Percentiles rank a stretch among this genome's conserved stretches.
phyloP scores from a whole-genome alignment of 2,797 vertebrate species.

The Pseudocheirus occidentalis region DNA sequence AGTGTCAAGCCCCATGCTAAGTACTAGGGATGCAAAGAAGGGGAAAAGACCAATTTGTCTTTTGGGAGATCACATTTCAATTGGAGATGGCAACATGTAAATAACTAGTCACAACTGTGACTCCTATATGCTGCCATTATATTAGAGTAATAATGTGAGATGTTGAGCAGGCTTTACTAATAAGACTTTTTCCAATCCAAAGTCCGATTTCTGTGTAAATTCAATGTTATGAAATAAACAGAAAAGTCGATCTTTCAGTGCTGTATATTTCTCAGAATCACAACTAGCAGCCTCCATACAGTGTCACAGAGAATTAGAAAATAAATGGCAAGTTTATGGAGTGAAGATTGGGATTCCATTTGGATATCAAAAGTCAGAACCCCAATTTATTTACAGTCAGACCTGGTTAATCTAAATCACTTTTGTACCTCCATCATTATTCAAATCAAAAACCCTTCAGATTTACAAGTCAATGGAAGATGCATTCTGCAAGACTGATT shows the following conservation, averaged over 20 bases:
- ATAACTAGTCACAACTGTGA: not conserved
- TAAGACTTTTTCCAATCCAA: not conserved
- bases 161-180: not conserved
- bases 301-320: slow-evolving; percentile 55
- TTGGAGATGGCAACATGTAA: not conserved
- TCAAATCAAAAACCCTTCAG: slow-evolving; percentile 58
- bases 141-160: not conserved
- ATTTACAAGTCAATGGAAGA: slow-evolving; percentile 50
- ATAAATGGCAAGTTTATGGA: slow-evolving; percentile 51
- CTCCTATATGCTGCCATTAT: slow-evolving; percentile 5
- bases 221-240: slow-evolving; percentile 44
- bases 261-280: slow-evolving; percentile 36
- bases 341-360: slow-evolving; percentile 58
- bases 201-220: not conserved
- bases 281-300: slow-evolving; percentile 44
- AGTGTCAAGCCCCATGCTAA: not conserved
- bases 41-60: not conserved
- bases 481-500: slow-evolving; percentile 41
- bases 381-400: slow-evolving; percentile 67
- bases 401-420: slow-evolving; percentile 62
- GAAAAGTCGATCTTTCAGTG: not conserved
- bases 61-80: not conserved
- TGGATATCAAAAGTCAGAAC: slow-evolving; percentile 51
- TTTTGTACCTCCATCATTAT: slow-evolving; percentile 42
- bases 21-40: not conserved